Evolutionary conservation across 2,113 vertebrate species (phyloP).

Genomic region (Pavo muticus): DNA sequence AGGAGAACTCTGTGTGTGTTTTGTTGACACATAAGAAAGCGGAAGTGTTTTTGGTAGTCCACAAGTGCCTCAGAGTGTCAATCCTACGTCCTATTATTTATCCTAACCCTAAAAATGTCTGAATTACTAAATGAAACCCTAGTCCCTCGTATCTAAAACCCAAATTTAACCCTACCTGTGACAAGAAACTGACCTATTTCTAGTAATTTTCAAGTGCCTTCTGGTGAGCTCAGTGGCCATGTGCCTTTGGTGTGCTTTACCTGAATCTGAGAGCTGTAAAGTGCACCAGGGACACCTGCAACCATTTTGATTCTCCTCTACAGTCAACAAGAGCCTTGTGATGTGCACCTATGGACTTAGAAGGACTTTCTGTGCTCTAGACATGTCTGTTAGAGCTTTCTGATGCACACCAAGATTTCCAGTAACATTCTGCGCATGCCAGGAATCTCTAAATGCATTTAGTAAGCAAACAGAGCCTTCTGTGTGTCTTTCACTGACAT

Average conservation of each 20-base stretch:
- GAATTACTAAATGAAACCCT: background rate
- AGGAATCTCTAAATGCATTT: background rate
- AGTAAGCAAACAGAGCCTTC: background rate
- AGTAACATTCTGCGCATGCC: background rate
- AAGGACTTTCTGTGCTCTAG: background rate
- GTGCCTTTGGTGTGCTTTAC: background rate
- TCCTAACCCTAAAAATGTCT: background rate
- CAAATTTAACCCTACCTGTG: background rate
- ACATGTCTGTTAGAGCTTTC: background rate
- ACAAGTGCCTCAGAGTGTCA: background rate
- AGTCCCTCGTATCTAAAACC: background rate
- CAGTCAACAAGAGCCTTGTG: background rate
- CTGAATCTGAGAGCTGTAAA: background rate
- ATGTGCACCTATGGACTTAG: background rate
- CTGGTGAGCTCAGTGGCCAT: background rate
- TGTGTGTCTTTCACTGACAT: background rate
- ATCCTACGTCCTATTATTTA: background rate
- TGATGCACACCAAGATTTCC: background rate
- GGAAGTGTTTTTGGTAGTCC: background rate
- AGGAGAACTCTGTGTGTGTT: background rate
- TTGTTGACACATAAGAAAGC: background rate
- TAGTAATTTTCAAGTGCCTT: background rate
- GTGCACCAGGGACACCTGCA: background rate
- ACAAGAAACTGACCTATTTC: background rate
- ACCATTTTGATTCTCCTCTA: background rate